Evolutionary conservation across 2,113 vertebrate species (phyloP).

Genomic region (Cromileptes altivelis): DNA sequence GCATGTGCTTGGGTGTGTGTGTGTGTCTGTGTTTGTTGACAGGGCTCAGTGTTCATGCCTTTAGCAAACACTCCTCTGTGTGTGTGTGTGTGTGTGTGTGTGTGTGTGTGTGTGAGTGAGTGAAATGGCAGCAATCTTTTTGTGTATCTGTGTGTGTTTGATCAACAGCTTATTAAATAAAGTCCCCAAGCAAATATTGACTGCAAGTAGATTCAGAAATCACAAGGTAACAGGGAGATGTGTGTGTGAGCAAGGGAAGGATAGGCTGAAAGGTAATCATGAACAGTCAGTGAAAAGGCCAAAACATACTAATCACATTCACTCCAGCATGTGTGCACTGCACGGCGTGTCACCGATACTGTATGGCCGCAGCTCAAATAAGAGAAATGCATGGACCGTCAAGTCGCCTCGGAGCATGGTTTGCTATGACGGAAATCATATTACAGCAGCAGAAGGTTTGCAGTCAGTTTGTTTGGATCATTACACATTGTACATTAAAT

Average conservation of each 20-base stretch:
- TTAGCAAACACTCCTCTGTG: slow-evolving; percentile 48
- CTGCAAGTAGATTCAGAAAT: slow-evolving; percentile 32
- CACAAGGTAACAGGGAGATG: slow-evolving; percentile 22
- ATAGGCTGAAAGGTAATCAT: slow-evolving; percentile 37
- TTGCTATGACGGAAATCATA: slow-evolving; percentile 32
- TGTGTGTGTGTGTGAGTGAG: neutral
- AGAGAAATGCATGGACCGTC: slow-evolving; percentile 53
- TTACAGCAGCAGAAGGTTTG: slow-evolving; percentile 28
- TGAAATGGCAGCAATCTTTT: slow-evolving; percentile 12
- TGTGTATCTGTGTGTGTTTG: slow-evolving; percentile 45
- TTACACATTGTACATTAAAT: slow-evolving; percentile 54
- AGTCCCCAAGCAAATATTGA: slow-evolving; percentile 54
- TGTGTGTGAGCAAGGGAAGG: slow-evolving; percentile 4
- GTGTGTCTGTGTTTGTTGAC: slow-evolving; percentile 38
- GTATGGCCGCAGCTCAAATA: neutral
- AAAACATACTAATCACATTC: slow-evolving; percentile 42
- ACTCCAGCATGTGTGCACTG: slow-evolving; percentile 57
- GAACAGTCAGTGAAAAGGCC: slow-evolving; percentile 48
- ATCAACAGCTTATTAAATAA: slow-evolving; percentile 56
- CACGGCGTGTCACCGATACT: slow-evolving; percentile 30
- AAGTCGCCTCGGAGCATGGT: slow-evolving; percentile 56
- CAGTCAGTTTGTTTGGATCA: slow-evolving; percentile 50
- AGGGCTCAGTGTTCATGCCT: slow-evolving; percentile 33
- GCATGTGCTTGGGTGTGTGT: slow-evolving; percentile 24
- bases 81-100: neutral